Base-by-base conservation (phyloP, 2,888 invertebrate genomes). In the Polylopha cassiicola region DNA sequence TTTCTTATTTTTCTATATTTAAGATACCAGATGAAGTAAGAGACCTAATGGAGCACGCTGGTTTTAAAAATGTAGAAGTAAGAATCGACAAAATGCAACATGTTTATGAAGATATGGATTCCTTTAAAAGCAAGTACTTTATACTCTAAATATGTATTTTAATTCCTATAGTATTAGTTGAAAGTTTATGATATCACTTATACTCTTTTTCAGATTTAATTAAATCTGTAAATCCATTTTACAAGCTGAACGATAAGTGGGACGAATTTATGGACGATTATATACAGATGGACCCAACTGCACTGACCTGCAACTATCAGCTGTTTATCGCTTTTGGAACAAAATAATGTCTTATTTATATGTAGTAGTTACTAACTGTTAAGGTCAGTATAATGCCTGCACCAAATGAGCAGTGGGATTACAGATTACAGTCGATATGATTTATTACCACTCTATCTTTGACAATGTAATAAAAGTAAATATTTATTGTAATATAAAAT, bases 121-220 rank as follows among this genome's bases (percentile, higher is more conserved):
- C 74, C 22, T 59, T 91, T 6, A 88, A 87, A 82, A 87, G 91
- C 91, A 75, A 82, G 80, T 68, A n/a, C n/a, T n/a, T n/a, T n/a
- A n/a, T n/a, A n/a, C n/a, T n/a, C n/a, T n/a, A n/a, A n/a, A n/a
- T n/a, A n/a, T n/a, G n/a, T n/a, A n/a, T 14, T 20, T 37, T 7
- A 8, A 15, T 23, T 5, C n/a, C 10, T 23, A 4, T 1, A 13
- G 18, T n/a, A 8, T 6, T 6, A n/a, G 4, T 22, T 9, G 4
- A 9, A n/a, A 1, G 1, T 14, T 13, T 24, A 24, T 13, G 6
- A 29, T n/a, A n/a, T n/a, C n/a, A n/a, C n/a, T 3, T 10, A 1
- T 17, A 18, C 11, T 22, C 7, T 13, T 7, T 41, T 27, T 16
- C 24, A 41, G 41, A 9, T 8, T 20, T 41, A 10, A 23, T 41